A percentile compares a stretch with the other conserved stretches of the same genome.
Conservation (phyloP, 2,113 vertebrate genomes). For the Eonycteris spelaea region DNA sequence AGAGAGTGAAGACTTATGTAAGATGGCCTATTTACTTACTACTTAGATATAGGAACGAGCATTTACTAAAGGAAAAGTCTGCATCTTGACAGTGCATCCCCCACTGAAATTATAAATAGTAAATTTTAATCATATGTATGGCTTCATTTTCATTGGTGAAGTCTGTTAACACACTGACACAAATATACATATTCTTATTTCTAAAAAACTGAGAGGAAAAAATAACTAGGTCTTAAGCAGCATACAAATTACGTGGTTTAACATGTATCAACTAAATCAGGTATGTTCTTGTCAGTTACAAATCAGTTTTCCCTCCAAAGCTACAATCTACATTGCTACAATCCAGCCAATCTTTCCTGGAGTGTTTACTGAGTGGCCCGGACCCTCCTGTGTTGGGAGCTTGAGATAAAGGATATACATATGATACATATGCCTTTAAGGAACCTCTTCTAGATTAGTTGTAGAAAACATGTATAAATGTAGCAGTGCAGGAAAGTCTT, state of each 20-base stretch:
- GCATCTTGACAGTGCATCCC: not conserved
- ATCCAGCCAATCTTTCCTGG: not conserved
- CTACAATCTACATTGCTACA: not conserved
- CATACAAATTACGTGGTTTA: not conserved
- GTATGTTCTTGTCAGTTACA: not conserved
- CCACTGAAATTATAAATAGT: not conserved
- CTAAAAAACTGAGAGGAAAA: not conserved
- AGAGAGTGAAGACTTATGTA: not conserved
- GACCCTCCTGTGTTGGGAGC: not conserved
- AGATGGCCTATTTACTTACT: not conserved
- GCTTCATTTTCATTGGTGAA: conserved; percentile 3
- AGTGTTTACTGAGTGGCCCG: not conserved
- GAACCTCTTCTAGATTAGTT: not conserved
- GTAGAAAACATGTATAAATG: not conserved
- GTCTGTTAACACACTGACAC: not conserved
- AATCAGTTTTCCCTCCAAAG: not conserved
- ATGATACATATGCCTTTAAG: not conserved
- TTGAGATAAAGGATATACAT: not conserved
- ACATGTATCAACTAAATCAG: not conserved
- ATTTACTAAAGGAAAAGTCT: conserved; percentile 1
- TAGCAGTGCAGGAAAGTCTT: not conserved
- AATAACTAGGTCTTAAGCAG: not conserved
- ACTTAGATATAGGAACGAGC: not conserved
- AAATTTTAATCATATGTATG: not conserved
- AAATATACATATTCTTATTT: not conserved